Evolutionary conservation across 1,140 invertebrate genomes (phyloP), one percentile per base, ranked within the genome.

Genomic region (Zaprionus lachaisei): DNA sequence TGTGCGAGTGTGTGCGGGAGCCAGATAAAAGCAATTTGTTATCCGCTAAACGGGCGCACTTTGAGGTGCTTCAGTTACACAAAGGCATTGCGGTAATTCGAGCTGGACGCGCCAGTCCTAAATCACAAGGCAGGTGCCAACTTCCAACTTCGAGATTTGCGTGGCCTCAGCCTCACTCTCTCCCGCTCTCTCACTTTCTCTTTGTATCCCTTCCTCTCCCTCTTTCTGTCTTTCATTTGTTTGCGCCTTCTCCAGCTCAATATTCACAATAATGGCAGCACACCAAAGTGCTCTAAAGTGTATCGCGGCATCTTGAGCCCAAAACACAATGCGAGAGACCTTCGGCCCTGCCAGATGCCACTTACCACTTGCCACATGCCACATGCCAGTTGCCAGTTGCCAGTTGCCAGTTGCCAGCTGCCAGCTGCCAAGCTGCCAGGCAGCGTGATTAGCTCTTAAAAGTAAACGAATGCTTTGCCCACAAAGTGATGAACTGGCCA

Each of bases 21-120:
- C 67, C 67, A 80, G 78, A 87, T 89, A 73, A 79, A 84, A 84
- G 79, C 72, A 87, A 89, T 89, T 89, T 81, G 84, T 89, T 89
- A 69, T 80, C 71, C 81, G 73, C 70, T 86, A 79, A 80, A 51
- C 49, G 34, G 72, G 49, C 55, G 80, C 63, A 79, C 24, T 62
- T 44, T 17, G 31, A 60, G 20, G 60, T 54, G 54, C 65, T 49
- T 72, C 82, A 72, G 80, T 85, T 85, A 85, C 71, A 78, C 80
- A 87, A 87, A 86, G 71, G 63, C 47, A 68, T 47, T 38, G 51
- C 34, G 38, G 81, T 67, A 83, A 83, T 75, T 64, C 51, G 76
- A 83, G 72, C 63, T 67, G 51, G 61, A 67, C 65, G 65, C 65
- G 71, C 17, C 6, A 24, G 63, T 64, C 65, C 76, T 72, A 87